Base-by-base conservation (phyloP, 2,797 vertebrate species). In the Tenualosa thibaudeaui region DNA sequence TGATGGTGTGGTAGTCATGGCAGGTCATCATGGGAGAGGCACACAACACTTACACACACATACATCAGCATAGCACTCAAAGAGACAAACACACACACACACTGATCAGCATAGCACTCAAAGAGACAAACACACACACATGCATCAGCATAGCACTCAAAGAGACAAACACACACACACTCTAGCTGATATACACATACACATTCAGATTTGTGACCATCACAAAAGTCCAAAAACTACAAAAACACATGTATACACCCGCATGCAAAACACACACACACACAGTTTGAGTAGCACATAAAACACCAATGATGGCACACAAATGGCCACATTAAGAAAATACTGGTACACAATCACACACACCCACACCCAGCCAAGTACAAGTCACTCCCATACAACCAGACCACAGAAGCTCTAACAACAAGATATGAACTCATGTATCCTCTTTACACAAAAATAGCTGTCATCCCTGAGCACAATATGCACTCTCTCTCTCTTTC, bases 131-230 rank as follows among this genome's bases (percentile, higher is more conserved):
- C 26, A 68, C 62, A 68, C 62, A 68, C 10, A 68, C 13, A 68
- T 24, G 31, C 62, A 65, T 5, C 51, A 84, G 37, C 49, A 13
- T n/a, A 6, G 17, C 19, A 37, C 71, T 0, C 26, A 81, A 51
- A 37, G 40, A 51, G 24, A 86, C 22, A 31, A 81, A 86, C 1
- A 81, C 71, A 22, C 71, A 43, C 31, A 81, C 10, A 31, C 60
- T 24, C 60, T 2, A 8, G 22, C 3, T 7, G 7, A 65, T 7
- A 37, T 26, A 68, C 65, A 37, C 65, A 68, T n/a, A 68, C 65
- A 68, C 65, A 68, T 7, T 46, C 46, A 46, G 46, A 46, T 4
- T 4, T 46, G 46, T 46, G 46, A 46, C 0, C 46, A 31, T 31
- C 46, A 4, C 7, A 46, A 46, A 46, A 46, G 46, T 46, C 0